phyloP scores from a whole-genome alignment of 2,797 vertebrate species.

The Enteromius trimaculatus region DNA sequence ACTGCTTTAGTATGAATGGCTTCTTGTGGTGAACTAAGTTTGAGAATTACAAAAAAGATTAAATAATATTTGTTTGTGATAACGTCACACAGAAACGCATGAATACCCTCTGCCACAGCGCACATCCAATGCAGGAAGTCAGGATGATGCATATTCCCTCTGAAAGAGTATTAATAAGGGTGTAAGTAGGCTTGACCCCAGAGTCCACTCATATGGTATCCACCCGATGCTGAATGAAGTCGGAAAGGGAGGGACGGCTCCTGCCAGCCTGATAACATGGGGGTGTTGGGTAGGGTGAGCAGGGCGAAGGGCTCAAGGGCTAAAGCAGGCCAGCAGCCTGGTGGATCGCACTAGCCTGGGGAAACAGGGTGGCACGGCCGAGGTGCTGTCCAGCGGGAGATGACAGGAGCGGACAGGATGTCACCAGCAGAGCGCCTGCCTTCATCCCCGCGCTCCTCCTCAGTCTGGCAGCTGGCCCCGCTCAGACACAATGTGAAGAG shows the following conservation, averaged over 20 bases:
- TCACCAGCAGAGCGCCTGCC: constrained; percentile 78
- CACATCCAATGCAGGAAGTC: constrained; percentile 25
- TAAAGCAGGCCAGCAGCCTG: constrained; percentile 42
- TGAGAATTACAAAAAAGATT: background rate
- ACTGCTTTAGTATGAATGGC: constrained; percentile 14
- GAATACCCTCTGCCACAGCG: background rate
- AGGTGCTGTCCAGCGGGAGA: constrained; percentile 70
- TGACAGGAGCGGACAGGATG: constrained; percentile 83
- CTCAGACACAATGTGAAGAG: constrained; percentile 79
- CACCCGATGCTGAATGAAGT: constrained; percentile 34
- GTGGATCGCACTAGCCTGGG: constrained; percentile 22
- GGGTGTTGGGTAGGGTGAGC: constrained; percentile 41
- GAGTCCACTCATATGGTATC: constrained; percentile 36
- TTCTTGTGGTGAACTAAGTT: background rate
- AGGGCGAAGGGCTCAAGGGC: constrained; percentile 43
- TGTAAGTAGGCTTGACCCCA: constrained; percentile 38
- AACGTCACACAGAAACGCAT: background rate
- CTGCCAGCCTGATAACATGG: constrained; percentile 55
- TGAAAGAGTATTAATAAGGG: constrained; percentile 42
- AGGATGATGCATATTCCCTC: constrained; percentile 37
- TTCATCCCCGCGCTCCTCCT: constrained; percentile 72
- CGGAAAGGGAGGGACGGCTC: constrained; percentile 31
- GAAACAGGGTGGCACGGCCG: constrained; percentile 59
- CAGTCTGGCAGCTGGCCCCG: constrained; percentile 76
- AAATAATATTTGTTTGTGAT: constrained; percentile 25